Evolutionary conservation across 2,888 invertebrate species (phyloP).

Genomic region (Drosophila crucigera): DNA sequence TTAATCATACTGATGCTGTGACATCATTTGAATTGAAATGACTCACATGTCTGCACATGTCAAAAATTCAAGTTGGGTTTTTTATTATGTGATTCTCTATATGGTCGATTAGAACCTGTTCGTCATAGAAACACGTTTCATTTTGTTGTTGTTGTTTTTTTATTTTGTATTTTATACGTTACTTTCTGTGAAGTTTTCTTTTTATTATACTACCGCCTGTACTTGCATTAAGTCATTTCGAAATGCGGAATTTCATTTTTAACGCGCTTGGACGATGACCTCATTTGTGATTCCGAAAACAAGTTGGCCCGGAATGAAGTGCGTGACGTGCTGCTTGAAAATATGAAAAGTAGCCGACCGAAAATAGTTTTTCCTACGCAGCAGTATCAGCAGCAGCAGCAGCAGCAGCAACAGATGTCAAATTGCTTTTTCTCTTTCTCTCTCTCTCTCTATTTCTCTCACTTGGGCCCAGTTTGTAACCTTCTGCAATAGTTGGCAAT

Average conservation of each 20-base stretch:
- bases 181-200: slow-evolving; percentile 10
- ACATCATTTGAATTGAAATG: slow-evolving; percentile 41
- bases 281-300: slow-evolving; percentile 59
- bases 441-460: not conserved
- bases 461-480: slow-evolving; percentile 2
- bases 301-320: slow-evolving; percentile 31
- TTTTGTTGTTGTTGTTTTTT: not conserved
- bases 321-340: slow-evolving; percentile 59
- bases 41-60: slow-evolving; percentile 47
- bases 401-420: slow-evolving; percentile 46
- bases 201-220: slow-evolving; percentile 20
- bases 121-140: slow-evolving; percentile 65
- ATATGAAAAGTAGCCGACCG: slow-evolving; percentile 51
- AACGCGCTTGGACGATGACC: slow-evolving; percentile 68
- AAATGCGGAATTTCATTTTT: slow-evolving; percentile 59
- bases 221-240: slow-evolving; percentile 43
- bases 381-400: not conserved
- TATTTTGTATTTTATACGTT: not conserved
- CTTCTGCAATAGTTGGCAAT: slow-evolving; percentile 39
- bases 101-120: slow-evolving; percentile 60
- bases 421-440: not conserved
- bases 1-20: slow-evolving; percentile 8
- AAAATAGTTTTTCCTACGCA: slow-evolving; percentile 55
- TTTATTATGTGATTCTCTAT: slow-evolving; percentile 4
- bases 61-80: slow-evolving; percentile 18